Percentiles rank a stretch among this genome's conserved stretches.
phyloP scores from a whole-genome alignment of 1,140 invertebrate genomes.

The Lepidurus couesii region DNA sequence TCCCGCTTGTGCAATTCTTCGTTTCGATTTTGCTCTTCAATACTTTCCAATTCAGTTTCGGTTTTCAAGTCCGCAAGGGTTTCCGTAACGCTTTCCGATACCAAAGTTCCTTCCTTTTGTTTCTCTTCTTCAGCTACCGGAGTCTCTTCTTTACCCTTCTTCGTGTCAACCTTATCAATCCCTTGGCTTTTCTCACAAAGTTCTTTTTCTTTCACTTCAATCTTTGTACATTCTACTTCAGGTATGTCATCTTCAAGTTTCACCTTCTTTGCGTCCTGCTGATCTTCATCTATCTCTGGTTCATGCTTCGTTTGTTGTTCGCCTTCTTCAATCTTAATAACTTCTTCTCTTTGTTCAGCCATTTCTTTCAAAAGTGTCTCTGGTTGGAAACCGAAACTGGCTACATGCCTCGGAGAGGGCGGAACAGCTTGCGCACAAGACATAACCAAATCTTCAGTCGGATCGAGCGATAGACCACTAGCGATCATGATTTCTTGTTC shows the following conservation, averaged over 20 bases:
- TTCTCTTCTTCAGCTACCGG: constrained; percentile 22
- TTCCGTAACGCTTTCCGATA: too few species aligned
- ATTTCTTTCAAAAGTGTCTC: not conserved
- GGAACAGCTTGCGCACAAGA: too few species aligned
- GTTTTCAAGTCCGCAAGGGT: too few species aligned
- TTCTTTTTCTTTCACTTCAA: constrained; percentile 24
- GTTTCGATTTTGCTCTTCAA: constrained; percentile 1
- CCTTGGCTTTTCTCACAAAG: constrained; percentile 19
- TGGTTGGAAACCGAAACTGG: not conserved
- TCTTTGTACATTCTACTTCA: not conserved
- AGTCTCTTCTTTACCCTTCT: not conserved
- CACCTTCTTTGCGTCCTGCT: constrained; percentile 13
- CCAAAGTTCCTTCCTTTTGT: constrained; percentile 24
- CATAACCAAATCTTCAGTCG: too few species aligned
- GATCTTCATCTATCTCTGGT: not conserved
- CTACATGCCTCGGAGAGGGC: too few species aligned
- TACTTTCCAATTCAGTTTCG: not conserved
- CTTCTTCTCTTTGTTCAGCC: not conserved
- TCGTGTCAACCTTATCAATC: not conserved
- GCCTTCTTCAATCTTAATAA: not conserved
- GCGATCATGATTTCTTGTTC: too few species aligned
- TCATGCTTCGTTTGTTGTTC: not conserved
- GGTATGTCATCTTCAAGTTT: constrained; percentile 26
- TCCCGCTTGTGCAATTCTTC: constrained; percentile 28
- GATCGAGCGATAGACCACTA: too few species aligned